A percentile compares a stretch with the other conserved stretches of the same genome.
These are phyloP conservation scores for Bradypodion ventrale DNA, from an alignment of 2,797 vertebrate genomes.

Conservation along the genomic window DNA sequence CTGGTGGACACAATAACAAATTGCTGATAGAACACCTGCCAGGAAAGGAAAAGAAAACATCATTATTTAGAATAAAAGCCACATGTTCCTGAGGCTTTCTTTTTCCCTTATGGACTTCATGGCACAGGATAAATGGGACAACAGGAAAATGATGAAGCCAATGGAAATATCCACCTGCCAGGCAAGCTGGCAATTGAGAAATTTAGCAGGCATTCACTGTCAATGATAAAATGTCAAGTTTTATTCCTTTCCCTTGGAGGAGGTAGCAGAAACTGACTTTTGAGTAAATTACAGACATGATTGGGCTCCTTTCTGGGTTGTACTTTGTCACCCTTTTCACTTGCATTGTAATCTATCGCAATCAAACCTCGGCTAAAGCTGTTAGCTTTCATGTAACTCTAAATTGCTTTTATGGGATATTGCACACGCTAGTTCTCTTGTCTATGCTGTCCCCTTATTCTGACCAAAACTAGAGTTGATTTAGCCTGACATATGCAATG, in stretches of 20 bases:
- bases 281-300: neutral
- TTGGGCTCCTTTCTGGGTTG: rapidly evolving
- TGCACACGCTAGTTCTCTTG: neutral
- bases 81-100: constrained; percentile 11
- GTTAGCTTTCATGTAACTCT: neutral
- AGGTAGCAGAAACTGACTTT: neutral
- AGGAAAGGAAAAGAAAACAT: constrained; percentile 50
- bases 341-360: neutral
- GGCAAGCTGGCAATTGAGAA: constrained; percentile 36
- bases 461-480: neutral
- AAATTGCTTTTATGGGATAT: neutral
- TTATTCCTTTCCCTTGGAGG: rapidly evolving
- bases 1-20: constrained; percentile 66
- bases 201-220: constrained; percentile 49
- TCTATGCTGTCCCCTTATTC: neutral
- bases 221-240: constrained; percentile 23
- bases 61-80: constrained; percentile 54
- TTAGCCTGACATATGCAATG: neutral
- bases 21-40: constrained; percentile 44
- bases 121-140: constrained; percentile 30
- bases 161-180: constrained; percentile 53
- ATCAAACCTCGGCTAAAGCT: neutral
- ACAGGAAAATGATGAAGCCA: constrained; percentile 54
- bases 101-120: constrained; percentile 27
- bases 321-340: neutral